Conservation (phyloP, 2,797 vertebrate genomes). For the Rhinophrynus dorsalis region DNA sequence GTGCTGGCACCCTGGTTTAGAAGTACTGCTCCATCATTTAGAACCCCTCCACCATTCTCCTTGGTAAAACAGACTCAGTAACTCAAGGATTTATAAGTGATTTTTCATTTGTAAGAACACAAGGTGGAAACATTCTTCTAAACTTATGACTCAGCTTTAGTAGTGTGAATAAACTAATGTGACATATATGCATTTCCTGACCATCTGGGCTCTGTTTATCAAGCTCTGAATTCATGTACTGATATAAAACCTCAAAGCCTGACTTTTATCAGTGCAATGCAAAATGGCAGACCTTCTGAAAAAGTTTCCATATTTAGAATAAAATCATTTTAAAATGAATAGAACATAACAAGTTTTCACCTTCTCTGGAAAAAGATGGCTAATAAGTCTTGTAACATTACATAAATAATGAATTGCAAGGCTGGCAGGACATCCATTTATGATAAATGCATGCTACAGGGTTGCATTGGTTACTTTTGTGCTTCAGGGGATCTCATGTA, state of each 20-base stretch:
- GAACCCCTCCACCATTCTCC: too few species aligned
- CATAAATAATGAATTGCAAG: not conserved
- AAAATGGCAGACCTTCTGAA: slow-evolving; percentile 21
- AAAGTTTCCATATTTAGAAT: slow-evolving; percentile 27
- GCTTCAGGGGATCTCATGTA: too few species aligned
- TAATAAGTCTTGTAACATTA: slow-evolving; percentile 7
- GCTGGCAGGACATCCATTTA: too few species aligned
- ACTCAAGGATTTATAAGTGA: too few species aligned
- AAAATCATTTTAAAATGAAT: slow-evolving; percentile 6
- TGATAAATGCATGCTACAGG: too few species aligned
- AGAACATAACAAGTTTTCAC: not conserved
- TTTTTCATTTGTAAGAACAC: slow-evolving; percentile 4
- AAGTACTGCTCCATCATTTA: too few species aligned
- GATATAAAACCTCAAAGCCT: slow-evolving; percentile 44
- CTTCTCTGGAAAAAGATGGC: not conserved
- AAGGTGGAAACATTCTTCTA: slow-evolving; percentile 12
- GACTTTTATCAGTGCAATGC: slow-evolving; percentile 35
- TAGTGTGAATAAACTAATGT: slow-evolving; percentile 26
- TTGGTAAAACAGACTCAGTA: too few species aligned
- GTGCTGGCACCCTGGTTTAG: too few species aligned
- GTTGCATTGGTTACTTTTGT: too few species aligned
- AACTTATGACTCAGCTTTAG: not conserved
- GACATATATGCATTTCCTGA: slow-evolving; percentile 29
- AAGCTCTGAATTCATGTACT: slow-evolving; percentile 30
- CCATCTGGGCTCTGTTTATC: slow-evolving; percentile 44